phyloP scores from a whole-genome alignment of 1,140 invertebrate species.

The Papilio glaucus region DNA sequence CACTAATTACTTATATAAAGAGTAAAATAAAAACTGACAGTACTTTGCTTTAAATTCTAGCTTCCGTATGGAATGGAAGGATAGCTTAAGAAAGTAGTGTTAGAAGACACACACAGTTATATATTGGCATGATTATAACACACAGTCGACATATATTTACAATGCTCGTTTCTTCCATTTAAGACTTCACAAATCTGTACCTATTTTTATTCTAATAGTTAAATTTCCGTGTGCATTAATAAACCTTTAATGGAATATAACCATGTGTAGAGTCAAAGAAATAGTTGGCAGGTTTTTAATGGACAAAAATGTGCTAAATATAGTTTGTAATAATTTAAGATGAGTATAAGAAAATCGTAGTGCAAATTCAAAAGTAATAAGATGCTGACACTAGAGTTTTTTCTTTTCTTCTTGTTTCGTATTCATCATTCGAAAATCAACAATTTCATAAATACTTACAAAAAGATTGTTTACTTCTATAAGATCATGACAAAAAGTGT shows the following conservation, averaged over 20 bases:
- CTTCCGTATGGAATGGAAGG: background rate
- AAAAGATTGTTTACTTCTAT: background rate
- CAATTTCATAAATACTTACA: slow-evolving; percentile 26
- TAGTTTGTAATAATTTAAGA: background rate
- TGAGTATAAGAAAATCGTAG: background rate
- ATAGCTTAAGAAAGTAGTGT: background rate
- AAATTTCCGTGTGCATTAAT: too few species aligned
- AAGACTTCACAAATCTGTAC: background rate
- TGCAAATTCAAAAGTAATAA: background rate
- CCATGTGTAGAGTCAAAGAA: too few species aligned
- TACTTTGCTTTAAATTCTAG: too few species aligned
- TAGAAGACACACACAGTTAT: background rate
- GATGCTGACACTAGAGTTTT: background rate
- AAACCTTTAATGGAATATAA: too few species aligned
- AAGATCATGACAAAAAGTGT: slow-evolving; percentile 14
- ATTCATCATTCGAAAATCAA: background rate
- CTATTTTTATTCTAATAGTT: background rate
- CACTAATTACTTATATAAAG: too few species aligned
- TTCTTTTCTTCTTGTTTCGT: background rate
- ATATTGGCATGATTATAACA: too few species aligned
- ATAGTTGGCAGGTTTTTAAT: too few species aligned
- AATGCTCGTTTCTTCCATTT: background rate
- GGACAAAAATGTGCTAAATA: too few species aligned
- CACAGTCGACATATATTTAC: background rate
- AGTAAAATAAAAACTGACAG: background rate